Evolutionary conservation across 1,140 invertebrate species (phyloP).

Genomic region (Temnothorax nylanderi): DNA sequence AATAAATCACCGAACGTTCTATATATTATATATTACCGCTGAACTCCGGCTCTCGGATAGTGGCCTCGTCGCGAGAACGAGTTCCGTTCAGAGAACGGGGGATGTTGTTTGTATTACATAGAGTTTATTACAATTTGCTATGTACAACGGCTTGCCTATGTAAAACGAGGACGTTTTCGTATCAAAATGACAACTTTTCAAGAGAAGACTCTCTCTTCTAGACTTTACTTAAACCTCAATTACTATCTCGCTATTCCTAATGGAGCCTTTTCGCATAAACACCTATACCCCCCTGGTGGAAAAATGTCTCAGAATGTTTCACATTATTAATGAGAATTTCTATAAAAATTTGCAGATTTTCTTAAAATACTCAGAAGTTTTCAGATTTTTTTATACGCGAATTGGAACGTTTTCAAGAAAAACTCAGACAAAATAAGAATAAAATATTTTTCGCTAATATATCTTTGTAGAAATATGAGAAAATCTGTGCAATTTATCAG

Average conservation of each 20-base stretch:
- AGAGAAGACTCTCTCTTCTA: neutral
- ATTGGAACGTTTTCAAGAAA: too few relatives aligned
- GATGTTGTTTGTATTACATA: constrained; percentile 73
- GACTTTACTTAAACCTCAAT: constrained; percentile 31
- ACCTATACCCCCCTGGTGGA: constrained; percentile 4
- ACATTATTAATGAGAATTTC: too few relatives aligned
- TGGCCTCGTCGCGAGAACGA: constrained; percentile 8
- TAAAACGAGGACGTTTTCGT: constrained; percentile 68
- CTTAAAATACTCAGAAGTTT: too few relatives aligned
- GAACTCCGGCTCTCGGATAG: constrained; percentile 10
- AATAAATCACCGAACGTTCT: constrained; percentile 78
- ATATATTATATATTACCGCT: constrained; percentile 50
- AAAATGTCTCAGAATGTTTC: too few relatives aligned
- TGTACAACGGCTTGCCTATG: constrained; percentile 73
- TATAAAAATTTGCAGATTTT: too few relatives aligned
- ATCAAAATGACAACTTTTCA: constrained; percentile 71
- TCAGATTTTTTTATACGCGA: too few relatives aligned
- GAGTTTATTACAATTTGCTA: constrained; percentile 74
- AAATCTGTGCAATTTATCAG: too few relatives aligned
- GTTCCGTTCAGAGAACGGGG: constrained; percentile 31
- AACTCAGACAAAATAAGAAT: too few relatives aligned
- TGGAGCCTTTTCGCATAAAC: constrained; percentile 60
- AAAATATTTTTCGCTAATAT: too few relatives aligned
- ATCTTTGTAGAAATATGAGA: too few relatives aligned
- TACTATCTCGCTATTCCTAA: constrained; percentile 67